Conservation (phyloP, 2,113 vertebrate genomes). For the Callithrix jacchus region DNA sequence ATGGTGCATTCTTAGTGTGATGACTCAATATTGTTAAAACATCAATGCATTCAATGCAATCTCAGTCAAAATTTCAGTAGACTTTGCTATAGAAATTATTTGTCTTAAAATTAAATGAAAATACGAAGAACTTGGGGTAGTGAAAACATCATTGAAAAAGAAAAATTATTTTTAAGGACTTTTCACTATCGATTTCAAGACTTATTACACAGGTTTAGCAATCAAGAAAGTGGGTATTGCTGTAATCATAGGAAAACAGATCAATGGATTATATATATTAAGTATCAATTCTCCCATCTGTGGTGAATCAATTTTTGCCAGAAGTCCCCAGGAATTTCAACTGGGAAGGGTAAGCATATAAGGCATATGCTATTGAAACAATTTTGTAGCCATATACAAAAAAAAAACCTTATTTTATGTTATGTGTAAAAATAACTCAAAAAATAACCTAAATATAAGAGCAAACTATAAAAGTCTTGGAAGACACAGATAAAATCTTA, state of each 20-base stretch:
- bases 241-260: neutral
- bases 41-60: neutral
- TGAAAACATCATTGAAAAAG: neutral
- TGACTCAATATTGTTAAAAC: neutral
- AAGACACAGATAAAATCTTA: neutral
- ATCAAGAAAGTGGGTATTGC: neutral
- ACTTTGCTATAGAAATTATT: neutral
- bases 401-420: neutral
- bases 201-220: neutral
- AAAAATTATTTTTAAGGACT: neutral
- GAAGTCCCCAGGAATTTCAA: neutral
- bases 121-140: neutral
- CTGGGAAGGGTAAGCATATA: neutral
- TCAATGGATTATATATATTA: neutral
- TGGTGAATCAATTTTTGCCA: neutral
- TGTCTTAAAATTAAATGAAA: neutral
- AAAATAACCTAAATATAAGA: neutral
- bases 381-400: neutral
- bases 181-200: neutral
- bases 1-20: neutral
- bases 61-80: neutral
- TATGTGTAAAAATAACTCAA: neutral
- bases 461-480: neutral
- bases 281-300: neutral
- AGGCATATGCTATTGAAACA: neutral